Percentiles rank a stretch among this genome's conserved stretches.
phyloP scores from a whole-genome alignment of 2,797 vertebrate species.

The Buceros bicornis region DNA sequence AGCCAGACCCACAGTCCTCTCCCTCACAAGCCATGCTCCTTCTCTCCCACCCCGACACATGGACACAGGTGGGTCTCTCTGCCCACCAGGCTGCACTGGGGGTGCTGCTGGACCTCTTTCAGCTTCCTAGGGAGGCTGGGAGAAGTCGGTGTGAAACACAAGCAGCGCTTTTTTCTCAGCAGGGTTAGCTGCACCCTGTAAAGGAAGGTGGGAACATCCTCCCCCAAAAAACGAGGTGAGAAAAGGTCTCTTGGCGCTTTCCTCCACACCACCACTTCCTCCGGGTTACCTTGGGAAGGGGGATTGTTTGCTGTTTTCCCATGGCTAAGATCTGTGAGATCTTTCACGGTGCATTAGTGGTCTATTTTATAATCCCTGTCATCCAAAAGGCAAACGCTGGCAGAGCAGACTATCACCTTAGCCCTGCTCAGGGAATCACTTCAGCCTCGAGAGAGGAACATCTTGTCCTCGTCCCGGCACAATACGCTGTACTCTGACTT shows the following conservation, averaged over 20 bases:
- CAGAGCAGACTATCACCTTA: slow-evolving; percentile 30
- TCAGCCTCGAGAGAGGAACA: slow-evolving; percentile 21
- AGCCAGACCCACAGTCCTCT: not conserved
- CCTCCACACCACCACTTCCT: slow-evolving; percentile 29
- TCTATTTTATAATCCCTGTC: not conserved
- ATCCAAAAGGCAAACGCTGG: not conserved
- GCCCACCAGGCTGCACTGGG: not conserved
- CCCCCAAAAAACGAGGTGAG: not conserved
- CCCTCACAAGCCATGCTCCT: not conserved
- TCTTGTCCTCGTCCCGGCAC: not conserved
- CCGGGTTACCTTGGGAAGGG: slow-evolving; percentile 43
- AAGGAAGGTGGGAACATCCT: not conserved
- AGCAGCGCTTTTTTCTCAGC: not conserved
- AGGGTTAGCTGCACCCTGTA: not conserved
- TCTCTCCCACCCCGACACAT: not conserved
- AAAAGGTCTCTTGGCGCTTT: not conserved
- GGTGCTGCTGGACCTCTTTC: not conserved
- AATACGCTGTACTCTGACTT: not conserved
- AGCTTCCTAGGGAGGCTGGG: not conserved
- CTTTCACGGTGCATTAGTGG: not conserved
- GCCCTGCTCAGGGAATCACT: not conserved
- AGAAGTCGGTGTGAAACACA: not conserved
- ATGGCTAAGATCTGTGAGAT: not conserved
- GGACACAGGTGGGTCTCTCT: fast-evolving
- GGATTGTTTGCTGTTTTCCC: slow-evolving; percentile 50